Evolutionary conservation across 1,140 invertebrate genomes (phyloP).

Genomic region (Homalodisca vitripennis): DNA sequence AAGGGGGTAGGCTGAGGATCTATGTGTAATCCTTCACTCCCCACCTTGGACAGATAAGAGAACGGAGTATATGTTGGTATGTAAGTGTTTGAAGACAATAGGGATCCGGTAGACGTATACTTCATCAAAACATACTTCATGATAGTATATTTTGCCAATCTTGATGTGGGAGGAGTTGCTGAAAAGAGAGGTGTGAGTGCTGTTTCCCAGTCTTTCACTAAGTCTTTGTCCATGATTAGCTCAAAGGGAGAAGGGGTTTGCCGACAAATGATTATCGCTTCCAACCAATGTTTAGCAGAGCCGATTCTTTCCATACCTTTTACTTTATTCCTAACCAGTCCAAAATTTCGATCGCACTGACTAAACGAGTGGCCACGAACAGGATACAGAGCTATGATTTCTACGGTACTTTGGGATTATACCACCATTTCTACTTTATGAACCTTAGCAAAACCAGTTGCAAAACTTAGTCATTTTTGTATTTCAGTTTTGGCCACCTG

Average conservation of each 20-base stretch:
- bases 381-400: conserved; percentile 35
- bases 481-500: conserved; percentile 30
- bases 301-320: conserved; percentile 32
- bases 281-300: conserved; percentile 30
- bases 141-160: conserved; percentile 2
- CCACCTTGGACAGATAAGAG: neutral
- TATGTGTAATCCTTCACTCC: neutral
- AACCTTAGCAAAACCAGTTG: conserved; percentile 30
- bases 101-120: conserved; percentile 12
- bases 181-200: conserved; percentile 26
- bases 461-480: conserved; percentile 30
- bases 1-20: neutral
- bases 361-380: conserved; percentile 37
- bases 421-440: conserved; percentile 31
- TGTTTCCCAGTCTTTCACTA: conserved; percentile 28
- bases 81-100: neutral
- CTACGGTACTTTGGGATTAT: no score
- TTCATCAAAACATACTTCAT: conserved; percentile 12
- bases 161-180: neutral
- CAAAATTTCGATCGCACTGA: conserved; percentile 40
- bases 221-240: conserved; percentile 26
- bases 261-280: conserved; percentile 27
- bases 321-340: conserved; percentile 33
- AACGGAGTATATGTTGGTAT: conserved; percentile 16
- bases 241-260: conserved; percentile 32